A percentile compares a stretch with the other conserved stretches of the same genome.
These are phyloP conservation scores for Aurelia aurita DNA, from an alignment of 30 jellyfish, hydroid and myxozoan species.

Conservation along the genomic window DNA sequence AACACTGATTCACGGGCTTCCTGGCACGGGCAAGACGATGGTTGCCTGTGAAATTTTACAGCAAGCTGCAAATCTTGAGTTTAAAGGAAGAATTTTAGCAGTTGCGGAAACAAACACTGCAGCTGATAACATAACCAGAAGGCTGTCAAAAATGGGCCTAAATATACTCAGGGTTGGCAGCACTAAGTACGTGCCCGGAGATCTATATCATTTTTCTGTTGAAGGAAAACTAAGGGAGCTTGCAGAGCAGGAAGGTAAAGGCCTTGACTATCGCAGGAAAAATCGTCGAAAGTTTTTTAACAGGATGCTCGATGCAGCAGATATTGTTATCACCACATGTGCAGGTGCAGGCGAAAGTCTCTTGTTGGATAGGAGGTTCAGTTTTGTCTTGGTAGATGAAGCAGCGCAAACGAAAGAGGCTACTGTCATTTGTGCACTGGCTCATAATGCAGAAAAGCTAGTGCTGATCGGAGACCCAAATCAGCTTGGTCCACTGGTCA, in stretches of 20 bases:
- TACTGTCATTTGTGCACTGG: conserved; percentile 14
- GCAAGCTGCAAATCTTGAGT: not conserved
- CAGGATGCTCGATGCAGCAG: not conserved
- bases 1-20: conserved; percentile 43
- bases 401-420: conserved; percentile 49
- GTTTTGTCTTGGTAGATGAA: conserved; percentile 39
- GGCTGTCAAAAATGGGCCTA: not conserved
- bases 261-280: conserved; percentile 6
- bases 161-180: conserved; percentile 32
- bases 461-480: conserved; percentile 54
- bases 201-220: conserved; percentile 13
- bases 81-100: conserved; percentile 8
- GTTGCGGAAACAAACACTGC: conserved; percentile 49
- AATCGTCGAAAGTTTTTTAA: conserved; percentile 11
- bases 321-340: conserved; percentile 25
- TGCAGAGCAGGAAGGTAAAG: conserved; percentile 13
- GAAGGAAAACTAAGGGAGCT: conserved; percentile 21
- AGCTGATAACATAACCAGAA: conserved; percentile 26
- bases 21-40: conserved; percentile 49
- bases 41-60: conserved; percentile 34
- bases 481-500: conserved; percentile 34
- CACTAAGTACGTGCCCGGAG: conserved; percentile 22
- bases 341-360: conserved; percentile 45
- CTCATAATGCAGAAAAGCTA: conserved; percentile 31
- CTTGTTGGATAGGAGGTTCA: not conserved